phyloP scores from a whole-genome alignment of 1,140 invertebrate species.

The Charaxes varanes region DNA sequence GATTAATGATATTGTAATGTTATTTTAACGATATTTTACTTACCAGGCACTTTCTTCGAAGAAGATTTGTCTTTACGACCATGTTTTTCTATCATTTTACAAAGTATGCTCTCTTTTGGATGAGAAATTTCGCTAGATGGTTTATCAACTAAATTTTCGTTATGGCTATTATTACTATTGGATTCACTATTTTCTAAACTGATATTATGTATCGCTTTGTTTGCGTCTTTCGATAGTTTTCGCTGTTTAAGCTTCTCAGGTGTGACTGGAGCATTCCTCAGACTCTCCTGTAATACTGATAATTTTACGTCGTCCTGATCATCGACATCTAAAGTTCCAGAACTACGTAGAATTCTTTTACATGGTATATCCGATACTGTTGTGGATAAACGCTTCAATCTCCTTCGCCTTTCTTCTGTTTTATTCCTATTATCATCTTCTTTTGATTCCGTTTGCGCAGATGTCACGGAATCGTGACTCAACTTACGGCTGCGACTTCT shows the following conservation, averaged over 20 bases:
- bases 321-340: constrained; percentile 10
- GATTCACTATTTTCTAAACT: not conserved
- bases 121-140: constrained; percentile 2
- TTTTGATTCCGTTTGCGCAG: not conserved
- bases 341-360: constrained; percentile 45
- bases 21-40: too few relatives aligned
- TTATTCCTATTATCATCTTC: not conserved
- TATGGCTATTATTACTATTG: not conserved
- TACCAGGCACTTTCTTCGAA: constrained; percentile 45
- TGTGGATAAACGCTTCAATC: constrained; percentile 10
- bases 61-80: constrained; percentile 26
- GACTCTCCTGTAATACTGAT: not conserved
- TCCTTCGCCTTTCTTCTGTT: not conserved
- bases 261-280: not conserved
- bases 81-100: constrained; percentile 50
- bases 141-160: constrained; percentile 4
- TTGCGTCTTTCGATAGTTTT: not conserved
- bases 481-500: constrained; percentile 20
- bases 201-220: not conserved
- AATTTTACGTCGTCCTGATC: constrained; percentile 1
- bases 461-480: not conserved
- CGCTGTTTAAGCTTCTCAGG: not conserved
- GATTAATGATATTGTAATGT: too few relatives aligned
- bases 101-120: constrained; percentile 44
- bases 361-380: constrained; percentile 9